Conservation (phyloP, 2,888 invertebrate species). For the Harpalus rufipes region DNA sequence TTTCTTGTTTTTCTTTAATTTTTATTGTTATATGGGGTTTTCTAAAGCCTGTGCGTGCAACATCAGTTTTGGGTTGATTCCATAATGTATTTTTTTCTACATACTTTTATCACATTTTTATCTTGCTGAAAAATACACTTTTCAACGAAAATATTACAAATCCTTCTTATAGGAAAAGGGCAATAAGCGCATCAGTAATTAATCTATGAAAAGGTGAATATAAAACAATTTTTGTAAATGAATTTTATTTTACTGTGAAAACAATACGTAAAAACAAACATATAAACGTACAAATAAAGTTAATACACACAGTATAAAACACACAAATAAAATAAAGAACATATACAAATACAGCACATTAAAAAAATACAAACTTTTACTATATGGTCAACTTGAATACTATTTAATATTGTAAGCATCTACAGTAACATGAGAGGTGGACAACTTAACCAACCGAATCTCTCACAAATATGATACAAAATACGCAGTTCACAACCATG, state of each 20-base stretch:
- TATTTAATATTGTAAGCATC: constrained; percentile 50
- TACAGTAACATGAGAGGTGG: constrained; percentile 44
- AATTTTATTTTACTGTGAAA: constrained; percentile 31
- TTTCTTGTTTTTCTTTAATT: too few relatives aligned
- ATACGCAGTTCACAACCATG: constrained; percentile 59
- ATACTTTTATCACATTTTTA: too few relatives aligned
- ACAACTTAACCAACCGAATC: constrained; percentile 8
- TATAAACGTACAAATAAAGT: constrained; percentile 39
- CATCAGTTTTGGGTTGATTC: too few relatives aligned
- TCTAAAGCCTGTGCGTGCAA: too few relatives aligned
- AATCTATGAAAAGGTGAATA: background rate
- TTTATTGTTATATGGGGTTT: too few relatives aligned
- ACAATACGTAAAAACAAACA: constrained; percentile 34
- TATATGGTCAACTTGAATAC: constrained; percentile 55
- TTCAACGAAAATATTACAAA: too few relatives aligned
- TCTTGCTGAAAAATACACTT: too few relatives aligned
- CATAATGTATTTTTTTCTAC: too few relatives aligned
- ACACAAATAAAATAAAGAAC: constrained; percentile 45
- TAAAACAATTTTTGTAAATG: constrained; percentile 19
- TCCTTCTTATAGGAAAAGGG: too few relatives aligned
- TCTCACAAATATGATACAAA: constrained; percentile 54
- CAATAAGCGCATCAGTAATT: too few relatives aligned
- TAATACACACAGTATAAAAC: constrained; percentile 41
- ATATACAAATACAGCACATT: constrained; percentile 22
- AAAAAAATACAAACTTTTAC: constrained; percentile 33